Evolutionary conservation across 2,888 invertebrate genomes (phyloP).

Genomic region (Halocaridina rubra): DNA sequence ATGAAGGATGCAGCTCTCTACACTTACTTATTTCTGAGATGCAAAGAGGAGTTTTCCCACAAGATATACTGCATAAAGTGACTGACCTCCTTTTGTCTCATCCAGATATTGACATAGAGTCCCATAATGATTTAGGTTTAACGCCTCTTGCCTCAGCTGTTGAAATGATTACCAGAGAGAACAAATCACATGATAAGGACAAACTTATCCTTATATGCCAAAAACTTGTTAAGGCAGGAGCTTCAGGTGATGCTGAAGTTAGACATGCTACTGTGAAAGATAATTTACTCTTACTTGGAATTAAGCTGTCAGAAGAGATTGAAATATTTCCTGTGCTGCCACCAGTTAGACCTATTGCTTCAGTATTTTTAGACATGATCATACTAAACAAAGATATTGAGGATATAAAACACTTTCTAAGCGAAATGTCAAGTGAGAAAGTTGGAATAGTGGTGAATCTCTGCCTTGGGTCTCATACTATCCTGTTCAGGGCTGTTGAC

Average conservation of each 20-base stretch:
- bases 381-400: neutral
- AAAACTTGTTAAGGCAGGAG: slow-evolving; percentile 50
- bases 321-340: neutral
- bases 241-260: slow-evolving; percentile 37
- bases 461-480: slow-evolving; percentile 31
- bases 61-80: neutral
- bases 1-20: slow-evolving; percentile 33
- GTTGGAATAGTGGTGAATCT: slow-evolving; percentile 19
- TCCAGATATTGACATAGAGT: slow-evolving; percentile 32
- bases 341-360: slow-evolving; percentile 18
- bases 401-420: neutral
- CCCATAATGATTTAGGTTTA: slow-evolving; percentile 22
- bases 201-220: slow-evolving; percentile 34
- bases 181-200: neutral
- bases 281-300: neutral
- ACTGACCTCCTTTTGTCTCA: slow-evolving; percentile 18
- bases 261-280: slow-evolving; percentile 5
- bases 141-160: slow-evolving; percentile 53
- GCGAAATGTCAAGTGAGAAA: neutral
- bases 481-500: slow-evolving; percentile 44
- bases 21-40: slow-evolving; percentile 26
- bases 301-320: neutral
- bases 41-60: neutral
- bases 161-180: slow-evolving; percentile 2
- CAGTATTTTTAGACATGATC: slow-evolving; percentile 41